Conservation (phyloP, 2,888 invertebrate species). For the Mesorhabditis belari region DNA sequence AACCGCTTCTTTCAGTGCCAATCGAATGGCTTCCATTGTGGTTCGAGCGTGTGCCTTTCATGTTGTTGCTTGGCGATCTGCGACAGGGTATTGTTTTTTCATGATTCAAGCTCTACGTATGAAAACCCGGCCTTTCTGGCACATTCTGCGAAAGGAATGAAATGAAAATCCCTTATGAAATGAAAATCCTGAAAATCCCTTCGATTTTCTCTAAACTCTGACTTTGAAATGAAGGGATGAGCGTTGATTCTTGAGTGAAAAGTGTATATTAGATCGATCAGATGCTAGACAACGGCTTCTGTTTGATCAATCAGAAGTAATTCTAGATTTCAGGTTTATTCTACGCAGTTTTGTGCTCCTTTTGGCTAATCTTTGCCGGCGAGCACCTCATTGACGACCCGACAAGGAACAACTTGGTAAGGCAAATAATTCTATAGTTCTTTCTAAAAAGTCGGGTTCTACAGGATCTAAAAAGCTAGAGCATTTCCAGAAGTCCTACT, state of each 20-base stretch:
- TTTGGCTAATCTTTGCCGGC: slow-evolving; percentile 96
- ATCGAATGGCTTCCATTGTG: slow-evolving; percentile 80
- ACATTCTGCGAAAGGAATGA: no score
- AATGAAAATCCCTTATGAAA: no score
- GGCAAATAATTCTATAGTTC: slow-evolving; percentile 3
- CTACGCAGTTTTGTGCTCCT: slow-evolving; percentile 86
- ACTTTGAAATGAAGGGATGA: no score
- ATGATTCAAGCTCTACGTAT: background rate
- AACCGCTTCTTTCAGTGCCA: slow-evolving; percentile 64
- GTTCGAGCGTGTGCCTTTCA: slow-evolving; percentile 82
- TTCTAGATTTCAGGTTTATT: slow-evolving; percentile 72
- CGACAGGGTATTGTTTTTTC: slow-evolving; percentile 73
- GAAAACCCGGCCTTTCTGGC: no score
- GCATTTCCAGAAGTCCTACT: slow-evolving; percentile 26
- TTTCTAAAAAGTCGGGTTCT: no score
- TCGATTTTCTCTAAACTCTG: no score
- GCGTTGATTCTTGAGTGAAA: no score
- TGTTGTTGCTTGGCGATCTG: slow-evolving; percentile 85
- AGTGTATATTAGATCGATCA: no score
- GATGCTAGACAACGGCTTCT: background rate
- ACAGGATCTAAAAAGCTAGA: no score
- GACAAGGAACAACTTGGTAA: slow-evolving; percentile 39
- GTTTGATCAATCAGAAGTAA: background rate
- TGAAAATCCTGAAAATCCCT: no score
- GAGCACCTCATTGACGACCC: slow-evolving; percentile 79